These are phyloP conservation scores for Ectropis grisescens DNA, from an alignment of 1,140 invertebrate genomes.

Conservation along the genomic window DNA sequence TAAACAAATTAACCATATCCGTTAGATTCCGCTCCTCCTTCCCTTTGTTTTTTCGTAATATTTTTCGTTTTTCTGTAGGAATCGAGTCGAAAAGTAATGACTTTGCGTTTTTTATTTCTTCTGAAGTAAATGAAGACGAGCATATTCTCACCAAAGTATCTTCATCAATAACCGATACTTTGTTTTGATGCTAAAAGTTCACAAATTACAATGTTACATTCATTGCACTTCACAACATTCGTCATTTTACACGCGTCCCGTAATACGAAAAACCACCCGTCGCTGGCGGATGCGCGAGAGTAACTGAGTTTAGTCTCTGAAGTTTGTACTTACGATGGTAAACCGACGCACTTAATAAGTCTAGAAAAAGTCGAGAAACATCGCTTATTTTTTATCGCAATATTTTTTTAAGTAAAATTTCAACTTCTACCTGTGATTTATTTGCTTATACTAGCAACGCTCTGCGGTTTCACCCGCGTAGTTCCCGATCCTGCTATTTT, in stretches of 20 bases:
- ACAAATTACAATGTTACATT: conserved; percentile 1
- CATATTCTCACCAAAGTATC: conserved; percentile 11
- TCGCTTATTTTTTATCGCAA: no score
- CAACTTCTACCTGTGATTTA: no score
- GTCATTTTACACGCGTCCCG: not conserved
- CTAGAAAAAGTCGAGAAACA: no score
- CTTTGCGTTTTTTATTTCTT: conserved; percentile 11
- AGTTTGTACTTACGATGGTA: no score
- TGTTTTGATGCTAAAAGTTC: conserved; percentile 12
- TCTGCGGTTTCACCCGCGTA: no score
- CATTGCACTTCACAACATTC: not conserved
- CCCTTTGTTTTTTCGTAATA: conserved; percentile 6
- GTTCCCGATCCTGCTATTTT: no score
- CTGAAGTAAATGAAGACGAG: conserved; percentile 8
- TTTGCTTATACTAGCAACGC: no score
- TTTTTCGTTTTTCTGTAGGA: conserved; percentile 5
- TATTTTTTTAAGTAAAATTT: no score
- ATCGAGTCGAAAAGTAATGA: conserved; percentile 10
- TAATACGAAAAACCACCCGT: not conserved
- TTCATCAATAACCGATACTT: conserved; percentile 16
- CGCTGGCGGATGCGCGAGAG: not conserved
- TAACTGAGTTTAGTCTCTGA: no score
- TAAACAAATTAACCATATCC: conserved; percentile 11
- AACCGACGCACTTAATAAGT: no score
- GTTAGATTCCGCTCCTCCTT: conserved; percentile 7